Base-by-base conservation (phyloP, 1,140 invertebrate genomes). In the Camponotus vicinus region DNA sequence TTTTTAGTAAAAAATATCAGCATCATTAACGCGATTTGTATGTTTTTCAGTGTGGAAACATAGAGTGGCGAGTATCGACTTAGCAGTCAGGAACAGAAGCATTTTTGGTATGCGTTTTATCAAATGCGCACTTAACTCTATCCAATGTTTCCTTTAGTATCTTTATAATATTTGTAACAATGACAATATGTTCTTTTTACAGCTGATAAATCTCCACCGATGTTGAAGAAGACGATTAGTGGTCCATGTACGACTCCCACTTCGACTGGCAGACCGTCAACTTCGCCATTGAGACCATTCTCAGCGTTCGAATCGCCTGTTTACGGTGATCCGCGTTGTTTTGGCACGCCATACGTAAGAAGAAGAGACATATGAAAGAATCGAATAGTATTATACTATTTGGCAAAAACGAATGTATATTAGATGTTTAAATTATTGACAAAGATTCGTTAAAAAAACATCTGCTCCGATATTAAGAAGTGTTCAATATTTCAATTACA, bases 151-250 rank as follows among this genome's bases (percentile, higher is more conserved):
- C 0, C 34, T 1, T 1, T 73, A 73, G 9, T 57, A 2, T 21
- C 13, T 57, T 55, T 11, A 63, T 32, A 34, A 45, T 21, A 21
- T 64, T 13, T 55, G 32, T 64, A 9, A 32, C 21, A 40, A 57
- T 71, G 42, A 42, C 9, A 32, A 84, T 45, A 11, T 73, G 9
- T n/a, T 76, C 9, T 79, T 87, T 75, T 93, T 89, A 40, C 13
- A 94, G 94, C 92, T 83, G 94, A 95, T n/a, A 94, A 93, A 86
- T 94, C 93, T 91, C 92, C 93, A 86, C 92, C 94, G 0, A 92
- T 93, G 32, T 67, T 94, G 15, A 94, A 92, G 85, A 94, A 66
- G 11, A 0, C 92, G 59, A 49, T 92, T 8, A 49, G 92, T 63
- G 84, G 86, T 0, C 79, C 91, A 3, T 87, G 91, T 86, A 88